Conservation (phyloP, 1,140 invertebrate genomes). For the Hesperophylax magnus region DNA sequence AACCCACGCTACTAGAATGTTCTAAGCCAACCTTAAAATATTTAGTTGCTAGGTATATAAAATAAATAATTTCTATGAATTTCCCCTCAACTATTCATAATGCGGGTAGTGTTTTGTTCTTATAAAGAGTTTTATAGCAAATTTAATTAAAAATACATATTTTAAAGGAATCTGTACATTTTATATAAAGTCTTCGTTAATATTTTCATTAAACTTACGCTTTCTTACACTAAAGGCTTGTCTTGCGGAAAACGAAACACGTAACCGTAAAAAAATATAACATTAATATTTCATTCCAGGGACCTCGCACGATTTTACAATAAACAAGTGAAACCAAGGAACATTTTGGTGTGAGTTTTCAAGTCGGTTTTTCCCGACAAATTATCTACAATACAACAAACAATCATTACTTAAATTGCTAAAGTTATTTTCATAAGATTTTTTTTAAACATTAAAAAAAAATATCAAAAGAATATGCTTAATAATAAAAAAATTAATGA, state of each 20-base stretch:
- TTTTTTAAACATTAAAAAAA: background rate
- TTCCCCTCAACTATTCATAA: conserved; percentile 21
- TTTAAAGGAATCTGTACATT: conserved; percentile 28
- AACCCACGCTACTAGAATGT: too few relatives aligned
- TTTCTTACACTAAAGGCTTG: conserved; percentile 22
- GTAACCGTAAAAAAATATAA: conserved; percentile 7
- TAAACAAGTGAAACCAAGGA: conserved; percentile 8
- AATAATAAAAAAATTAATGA: too few relatives aligned
- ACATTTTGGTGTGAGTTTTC: conserved; percentile 23
- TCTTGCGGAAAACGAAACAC: background rate
- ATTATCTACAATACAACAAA: background rate
- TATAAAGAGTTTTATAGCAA: background rate
- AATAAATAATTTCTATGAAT: conserved; percentile 16
- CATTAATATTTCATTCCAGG: conserved; percentile 7
- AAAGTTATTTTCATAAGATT: conserved; percentile 13
- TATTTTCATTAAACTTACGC: conserved; percentile 15
- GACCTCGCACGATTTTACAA: background rate
- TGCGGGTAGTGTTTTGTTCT: conserved; percentile 6
- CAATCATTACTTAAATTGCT: background rate
- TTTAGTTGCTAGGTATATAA: conserved; percentile 27
- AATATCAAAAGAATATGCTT: too few relatives aligned
- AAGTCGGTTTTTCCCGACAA: background rate
- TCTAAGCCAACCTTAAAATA: conserved; percentile 20
- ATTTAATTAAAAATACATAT: conserved; percentile 17
- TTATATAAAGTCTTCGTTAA: conserved; percentile 27